Percentiles rank a stretch among this genome's conserved stretches.
Conservation (phyloP, 2,888 invertebrate species). For the Cataglyphis rosenhaueri region DNA sequence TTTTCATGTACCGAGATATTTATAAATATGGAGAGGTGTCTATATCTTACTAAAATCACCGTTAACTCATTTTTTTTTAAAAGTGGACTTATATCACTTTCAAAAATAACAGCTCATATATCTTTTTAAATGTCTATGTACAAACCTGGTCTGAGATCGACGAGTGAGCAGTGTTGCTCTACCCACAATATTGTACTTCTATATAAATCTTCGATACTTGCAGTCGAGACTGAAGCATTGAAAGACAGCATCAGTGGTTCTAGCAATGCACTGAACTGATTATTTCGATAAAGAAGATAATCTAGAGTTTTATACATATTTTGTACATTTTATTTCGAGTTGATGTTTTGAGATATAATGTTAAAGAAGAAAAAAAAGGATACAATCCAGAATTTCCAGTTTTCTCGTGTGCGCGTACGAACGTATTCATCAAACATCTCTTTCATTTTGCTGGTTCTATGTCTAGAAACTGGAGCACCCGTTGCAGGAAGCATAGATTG, state of each 20-base stretch:
- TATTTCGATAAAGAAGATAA: conserved; percentile 62
- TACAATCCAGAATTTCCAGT: conserved; percentile 99
- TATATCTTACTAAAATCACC: no score
- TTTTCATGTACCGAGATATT: no score
- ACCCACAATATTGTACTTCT: conserved; percentile 97
- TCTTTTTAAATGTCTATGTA: background rate
- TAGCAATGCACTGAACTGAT: conserved; percentile 96
- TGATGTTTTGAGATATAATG: background rate
- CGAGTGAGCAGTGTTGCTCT: conserved; percentile 98
- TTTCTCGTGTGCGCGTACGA: conserved; percentile 92
- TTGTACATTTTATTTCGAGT: background rate
- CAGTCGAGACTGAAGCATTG: conserved; percentile 96
- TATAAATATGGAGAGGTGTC: no score
- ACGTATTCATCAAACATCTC: conserved; percentile 98
- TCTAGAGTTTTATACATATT: background rate
- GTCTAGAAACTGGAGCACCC: conserved; percentile 96
- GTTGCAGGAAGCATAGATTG: conserved; percentile 98
- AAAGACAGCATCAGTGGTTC: conserved; percentile 96
- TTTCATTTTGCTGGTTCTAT: conserved; percentile 95
- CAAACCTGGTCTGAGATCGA: conserved; percentile 96
- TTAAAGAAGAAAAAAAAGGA: conserved; percentile 86
- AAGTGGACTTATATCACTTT: no score
- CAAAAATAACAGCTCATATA: no score
- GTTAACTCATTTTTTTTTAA: no score
- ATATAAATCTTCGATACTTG: conserved; percentile 96